Evolutionary conservation across 92 coral and sea anemone species (phyloP).

Genomic region (Phenganax subtilis): DNA sequence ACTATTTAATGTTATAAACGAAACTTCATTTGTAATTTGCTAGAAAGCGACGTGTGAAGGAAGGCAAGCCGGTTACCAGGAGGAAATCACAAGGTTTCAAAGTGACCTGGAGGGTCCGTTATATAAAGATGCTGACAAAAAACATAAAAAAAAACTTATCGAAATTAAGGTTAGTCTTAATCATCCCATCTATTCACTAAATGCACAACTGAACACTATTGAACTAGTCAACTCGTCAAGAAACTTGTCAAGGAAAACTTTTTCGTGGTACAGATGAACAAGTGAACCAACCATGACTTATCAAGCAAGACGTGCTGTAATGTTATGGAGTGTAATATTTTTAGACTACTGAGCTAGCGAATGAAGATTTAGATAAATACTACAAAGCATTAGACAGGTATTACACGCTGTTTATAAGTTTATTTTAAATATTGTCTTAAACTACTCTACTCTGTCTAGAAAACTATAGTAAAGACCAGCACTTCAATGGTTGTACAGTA

Average conservation of each 20-base stretch:
- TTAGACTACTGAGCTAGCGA: constrained; percentile 94
- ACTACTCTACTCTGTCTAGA: not conserved
- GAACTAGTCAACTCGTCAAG: too few relatives aligned
- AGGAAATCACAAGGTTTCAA: constrained; percentile 69
- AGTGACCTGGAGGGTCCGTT: constrained; percentile 66
- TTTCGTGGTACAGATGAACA: too few relatives aligned
- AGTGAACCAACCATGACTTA: not conserved
- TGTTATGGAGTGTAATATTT: constrained; percentile 3
- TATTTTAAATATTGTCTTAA: not conserved
- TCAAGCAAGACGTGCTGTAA: not conserved
- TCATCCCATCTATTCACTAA: not conserved
- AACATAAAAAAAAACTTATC: constrained; percentile 75
- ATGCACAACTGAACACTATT: not conserved
- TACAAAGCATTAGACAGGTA: constrained; percentile 93
- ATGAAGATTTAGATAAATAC: constrained; percentile 81
- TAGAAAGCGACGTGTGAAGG: constrained; percentile 88
- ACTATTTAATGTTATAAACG: too few relatives aligned
- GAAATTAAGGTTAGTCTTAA: constrained; percentile 63
- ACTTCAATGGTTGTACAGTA: not conserved
- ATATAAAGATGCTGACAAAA: constrained; percentile 75
- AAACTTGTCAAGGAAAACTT: too few relatives aligned
- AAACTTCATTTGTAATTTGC: too few relatives aligned
- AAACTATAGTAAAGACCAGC: not conserved
- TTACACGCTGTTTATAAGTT: not conserved
- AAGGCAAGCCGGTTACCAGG: constrained; percentile 70